Conservation (phyloP, 2,797 vertebrate genomes). For the Dryobates pubescens region DNA sequence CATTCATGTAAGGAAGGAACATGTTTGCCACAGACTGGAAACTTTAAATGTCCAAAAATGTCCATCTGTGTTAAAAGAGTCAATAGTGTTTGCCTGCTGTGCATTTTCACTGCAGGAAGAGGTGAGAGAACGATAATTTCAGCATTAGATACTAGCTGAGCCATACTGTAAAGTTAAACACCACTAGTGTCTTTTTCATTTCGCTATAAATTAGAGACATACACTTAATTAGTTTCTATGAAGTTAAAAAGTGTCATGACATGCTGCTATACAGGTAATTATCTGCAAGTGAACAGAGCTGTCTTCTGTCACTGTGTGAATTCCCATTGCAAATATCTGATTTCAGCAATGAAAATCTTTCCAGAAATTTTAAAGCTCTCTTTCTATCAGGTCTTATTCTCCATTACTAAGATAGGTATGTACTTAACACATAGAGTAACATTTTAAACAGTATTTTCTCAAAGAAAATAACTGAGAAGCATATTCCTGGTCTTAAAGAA, state of each 20-base stretch:
- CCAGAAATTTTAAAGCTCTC: neutral
- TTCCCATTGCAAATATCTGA: neutral
- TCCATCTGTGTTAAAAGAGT: too few relatives aligned
- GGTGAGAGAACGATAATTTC: slow-evolving; percentile 40
- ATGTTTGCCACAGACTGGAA: slow-evolving; percentile 35
- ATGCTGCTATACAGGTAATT: neutral
- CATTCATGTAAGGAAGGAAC: slow-evolving; percentile 40
- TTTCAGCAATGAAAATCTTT: neutral
- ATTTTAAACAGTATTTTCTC: neutral
- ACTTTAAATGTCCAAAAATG: too few relatives aligned
- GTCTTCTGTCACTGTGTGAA: neutral
- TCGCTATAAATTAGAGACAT: neutral
- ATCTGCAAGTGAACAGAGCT: neutral
- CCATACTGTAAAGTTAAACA: neutral
- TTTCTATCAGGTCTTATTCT: neutral
- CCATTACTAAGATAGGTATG: neutral
- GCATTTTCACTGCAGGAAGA: slow-evolving; percentile 46
- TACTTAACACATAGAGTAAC: neutral
- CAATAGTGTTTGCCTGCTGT: slow-evolving; percentile 50
- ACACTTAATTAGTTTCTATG: neutral
- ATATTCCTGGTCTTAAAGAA: neutral
- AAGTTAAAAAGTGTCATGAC: neutral
- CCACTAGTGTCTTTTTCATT: neutral
- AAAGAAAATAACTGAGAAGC: neutral
- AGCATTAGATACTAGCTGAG: neutral